phyloP scores from a whole-genome alignment of 1,140 invertebrate genomes.

The Drosophila sp. region DNA sequence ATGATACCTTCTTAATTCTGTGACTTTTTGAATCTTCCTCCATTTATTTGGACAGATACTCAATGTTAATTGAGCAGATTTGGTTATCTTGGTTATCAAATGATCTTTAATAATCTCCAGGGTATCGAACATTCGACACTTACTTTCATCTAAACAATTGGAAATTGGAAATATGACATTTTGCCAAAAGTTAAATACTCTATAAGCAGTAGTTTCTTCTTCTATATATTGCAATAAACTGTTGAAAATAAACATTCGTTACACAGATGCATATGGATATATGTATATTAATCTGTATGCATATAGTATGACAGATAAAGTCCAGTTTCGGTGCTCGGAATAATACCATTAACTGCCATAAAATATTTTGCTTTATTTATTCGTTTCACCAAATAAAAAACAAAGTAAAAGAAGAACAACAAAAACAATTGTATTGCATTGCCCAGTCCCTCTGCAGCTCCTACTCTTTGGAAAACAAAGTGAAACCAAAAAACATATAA shows the following conservation, averaged over 20 bases:
- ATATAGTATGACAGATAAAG: slow-evolving; percentile 30
- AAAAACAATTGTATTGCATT: slow-evolving; percentile 4
- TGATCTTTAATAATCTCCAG: no score
- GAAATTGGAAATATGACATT: no score
- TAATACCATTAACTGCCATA: slow-evolving; percentile 38
- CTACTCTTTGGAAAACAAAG: slow-evolving; percentile 15
- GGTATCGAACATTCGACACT: no score
- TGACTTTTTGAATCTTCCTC: no score
- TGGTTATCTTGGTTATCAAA: no score
- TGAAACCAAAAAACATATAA: slow-evolving; percentile 22
- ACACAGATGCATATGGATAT: not conserved
- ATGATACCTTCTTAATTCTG: no score
- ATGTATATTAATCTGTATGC: no score
- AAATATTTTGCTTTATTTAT: slow-evolving; percentile 44
- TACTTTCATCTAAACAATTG: no score
- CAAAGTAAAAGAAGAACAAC: slow-evolving; percentile 26
- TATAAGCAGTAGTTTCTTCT: no score
- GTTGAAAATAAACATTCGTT: not conserved
- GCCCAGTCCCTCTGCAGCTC: slow-evolving; percentile 1
- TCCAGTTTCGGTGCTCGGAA: slow-evolving; percentile 11
- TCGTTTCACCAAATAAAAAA: slow-evolving; percentile 35
- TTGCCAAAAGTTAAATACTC: no score
- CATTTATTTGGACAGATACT: no score
- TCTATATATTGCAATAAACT: not conserved
- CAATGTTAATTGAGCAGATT: no score